Evolutionary conservation across 1,140 invertebrate species (phyloP).

Genomic region (Kradibia gibbosae): DNA sequence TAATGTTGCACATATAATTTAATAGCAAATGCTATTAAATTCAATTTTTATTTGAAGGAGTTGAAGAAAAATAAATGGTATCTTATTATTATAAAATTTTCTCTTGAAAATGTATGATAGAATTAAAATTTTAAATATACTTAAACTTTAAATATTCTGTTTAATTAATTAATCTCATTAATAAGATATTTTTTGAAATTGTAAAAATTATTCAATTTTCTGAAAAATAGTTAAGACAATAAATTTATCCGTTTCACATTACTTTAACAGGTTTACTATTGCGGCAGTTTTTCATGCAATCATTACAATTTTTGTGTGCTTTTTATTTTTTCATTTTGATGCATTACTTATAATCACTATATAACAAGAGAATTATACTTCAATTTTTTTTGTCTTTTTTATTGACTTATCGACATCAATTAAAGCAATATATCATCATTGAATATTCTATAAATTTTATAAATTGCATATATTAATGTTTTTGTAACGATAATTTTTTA

Average conservation of each 20-base stretch:
- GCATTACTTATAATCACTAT: not conserved
- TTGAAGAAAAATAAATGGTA: not conserved
- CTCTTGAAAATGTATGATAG: no score
- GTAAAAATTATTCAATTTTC: not conserved
- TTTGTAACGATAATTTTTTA: not conserved
- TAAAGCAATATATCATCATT: not conserved
- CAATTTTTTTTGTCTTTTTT: not conserved
- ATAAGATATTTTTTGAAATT: not conserved
- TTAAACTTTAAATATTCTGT: no score
- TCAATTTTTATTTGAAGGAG: not conserved
- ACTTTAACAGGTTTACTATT: not conserved
- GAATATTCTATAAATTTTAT: not conserved
- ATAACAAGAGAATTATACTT: not conserved
- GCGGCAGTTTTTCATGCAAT: not conserved
- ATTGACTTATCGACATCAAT: not conserved
- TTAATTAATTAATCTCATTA: not conserved
- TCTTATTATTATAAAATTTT: not conserved
- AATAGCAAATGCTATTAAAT: not conserved
- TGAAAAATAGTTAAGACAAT: not conserved
- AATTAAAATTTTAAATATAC: no score
- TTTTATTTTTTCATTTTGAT: not conserved
- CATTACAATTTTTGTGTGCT: not conserved
- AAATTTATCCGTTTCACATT: not conserved
- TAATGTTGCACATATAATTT: not conserved
- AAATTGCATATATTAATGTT: not conserved